These are phyloP conservation scores for Chrysogorgia sp. DNA, from an alignment of 92 coral and sea anemone species.

Conservation along the genomic window DNA sequence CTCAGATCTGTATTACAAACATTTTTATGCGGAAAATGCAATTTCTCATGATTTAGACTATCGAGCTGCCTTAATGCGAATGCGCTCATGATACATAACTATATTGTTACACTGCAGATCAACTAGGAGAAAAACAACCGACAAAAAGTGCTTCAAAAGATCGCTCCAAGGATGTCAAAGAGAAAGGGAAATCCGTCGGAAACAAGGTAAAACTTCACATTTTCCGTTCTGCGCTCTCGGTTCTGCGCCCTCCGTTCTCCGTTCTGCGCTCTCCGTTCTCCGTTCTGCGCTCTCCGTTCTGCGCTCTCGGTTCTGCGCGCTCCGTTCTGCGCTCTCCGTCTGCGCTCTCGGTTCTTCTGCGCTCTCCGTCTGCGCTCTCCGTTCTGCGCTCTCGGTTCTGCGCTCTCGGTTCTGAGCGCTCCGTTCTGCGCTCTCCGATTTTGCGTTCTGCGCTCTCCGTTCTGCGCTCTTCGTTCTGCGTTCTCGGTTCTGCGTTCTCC, in stretches of 20 bases:
- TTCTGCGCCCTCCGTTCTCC: no score
- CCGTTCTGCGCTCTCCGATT: no score
- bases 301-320: background rate
- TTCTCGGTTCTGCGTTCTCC: no score
- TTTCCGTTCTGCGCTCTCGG: background rate
- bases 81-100: background rate
- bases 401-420: no score
- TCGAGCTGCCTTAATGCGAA: no score
- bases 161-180: constrained; percentile 16
- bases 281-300: background rate
- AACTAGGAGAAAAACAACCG: constrained; percentile 3
- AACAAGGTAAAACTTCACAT: background rate
- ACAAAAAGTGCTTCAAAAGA: constrained; percentile 33
- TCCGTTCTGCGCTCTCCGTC: background rate
- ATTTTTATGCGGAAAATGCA: no score
- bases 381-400: background rate
- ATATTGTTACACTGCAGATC: background rate
- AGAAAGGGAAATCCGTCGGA: background rate
- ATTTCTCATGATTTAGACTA: no score
- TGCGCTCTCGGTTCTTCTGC: no score
- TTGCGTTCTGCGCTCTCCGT: background rate
- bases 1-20: no score
- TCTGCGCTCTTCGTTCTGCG: background rate
- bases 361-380: no score
- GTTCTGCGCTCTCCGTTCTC: no score